phyloP scores from a whole-genome alignment of 2,797 vertebrate genomes.

The Argentina silus region DNA sequence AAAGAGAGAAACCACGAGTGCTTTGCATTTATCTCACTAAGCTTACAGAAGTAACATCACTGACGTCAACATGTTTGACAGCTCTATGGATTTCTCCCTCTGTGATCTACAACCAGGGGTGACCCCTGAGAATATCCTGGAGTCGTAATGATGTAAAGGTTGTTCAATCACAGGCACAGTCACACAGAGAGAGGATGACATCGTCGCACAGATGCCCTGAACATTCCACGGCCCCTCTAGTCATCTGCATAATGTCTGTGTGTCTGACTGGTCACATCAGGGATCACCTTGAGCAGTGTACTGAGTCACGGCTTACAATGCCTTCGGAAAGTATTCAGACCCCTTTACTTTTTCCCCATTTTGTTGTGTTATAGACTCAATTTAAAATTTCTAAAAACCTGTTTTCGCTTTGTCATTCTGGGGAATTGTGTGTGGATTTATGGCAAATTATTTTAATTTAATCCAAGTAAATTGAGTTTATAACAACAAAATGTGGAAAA shows the following conservation, averaged over 20 bases:
- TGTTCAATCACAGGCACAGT: conserved; percentile 36
- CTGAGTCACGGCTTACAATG: too few relatives aligned
- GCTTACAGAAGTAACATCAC: not conserved
- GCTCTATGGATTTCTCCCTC: conserved; percentile 21
- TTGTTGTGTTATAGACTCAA: too few relatives aligned
- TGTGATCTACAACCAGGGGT: conserved; percentile 24
- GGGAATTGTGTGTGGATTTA: too few relatives aligned
- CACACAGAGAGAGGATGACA: conserved; percentile 47
- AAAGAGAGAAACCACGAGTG: not conserved
- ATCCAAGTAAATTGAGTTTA: too few relatives aligned
- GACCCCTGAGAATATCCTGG: conserved; percentile 40
- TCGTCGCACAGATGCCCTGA: conserved; percentile 31
- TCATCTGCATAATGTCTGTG: too few relatives aligned
- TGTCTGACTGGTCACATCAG: conserved; percentile 40
- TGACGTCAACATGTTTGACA: not conserved
- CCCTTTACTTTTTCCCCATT: too few relatives aligned
- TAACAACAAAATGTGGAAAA: too few relatives aligned
- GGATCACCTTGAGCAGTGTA: not conserved
- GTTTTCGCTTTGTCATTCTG: too few relatives aligned
- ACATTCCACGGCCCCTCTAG: too few relatives aligned
- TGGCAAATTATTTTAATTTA: too few relatives aligned
- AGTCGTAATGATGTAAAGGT: conserved; percentile 41
- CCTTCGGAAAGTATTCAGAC: too few relatives aligned
- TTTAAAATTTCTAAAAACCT: too few relatives aligned
- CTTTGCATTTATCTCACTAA: not conserved